A percentile compares a stretch with the other conserved stretches of the same genome.
phyloP scores from a whole-genome alignment of 2,797 vertebrate genomes.

The Gallinago stenura region DNA sequence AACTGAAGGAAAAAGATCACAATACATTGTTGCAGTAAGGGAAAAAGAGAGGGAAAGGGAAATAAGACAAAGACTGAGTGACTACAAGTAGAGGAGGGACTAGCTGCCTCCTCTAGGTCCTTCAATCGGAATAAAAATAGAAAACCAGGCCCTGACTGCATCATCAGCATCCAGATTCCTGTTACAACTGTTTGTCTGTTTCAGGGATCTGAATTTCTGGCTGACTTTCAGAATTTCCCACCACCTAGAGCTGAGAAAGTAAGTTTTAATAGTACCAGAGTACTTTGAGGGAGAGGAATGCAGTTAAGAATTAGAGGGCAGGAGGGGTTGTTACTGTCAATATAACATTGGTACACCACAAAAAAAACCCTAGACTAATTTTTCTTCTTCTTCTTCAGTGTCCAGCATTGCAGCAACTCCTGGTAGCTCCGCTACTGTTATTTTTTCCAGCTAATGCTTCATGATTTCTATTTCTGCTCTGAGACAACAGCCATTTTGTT shows the following conservation, averaged over 20 bases:
- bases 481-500: constrained; percentile 44
- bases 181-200: not conserved
- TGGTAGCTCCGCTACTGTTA: not conserved
- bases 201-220: not conserved
- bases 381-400: not conserved
- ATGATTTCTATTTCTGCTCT: constrained; percentile 44
- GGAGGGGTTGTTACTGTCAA: not conserved
- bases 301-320: not conserved
- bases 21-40: not conserved
- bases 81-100: not conserved
- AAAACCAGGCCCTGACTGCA: not conserved
- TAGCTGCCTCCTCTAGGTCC: not conserved
- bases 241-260: not conserved
- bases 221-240: constrained; percentile 6
- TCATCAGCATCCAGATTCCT: constrained; percentile 32
- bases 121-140: constrained; percentile 28
- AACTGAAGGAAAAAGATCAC: not conserved
- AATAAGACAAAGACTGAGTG: not conserved
- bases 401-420: not conserved
- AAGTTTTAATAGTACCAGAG: not conserved
- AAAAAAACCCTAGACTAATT: not conserved
- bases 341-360: not conserved
- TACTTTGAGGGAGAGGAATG: not conserved
- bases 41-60: not conserved
- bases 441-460: constrained; percentile 9